A percentile compares a stretch with the other conserved stretches of the same genome.
Conservation (phyloP, 2,888 invertebrate genomes). For the Scelioninae gen. 1 region DNA sequence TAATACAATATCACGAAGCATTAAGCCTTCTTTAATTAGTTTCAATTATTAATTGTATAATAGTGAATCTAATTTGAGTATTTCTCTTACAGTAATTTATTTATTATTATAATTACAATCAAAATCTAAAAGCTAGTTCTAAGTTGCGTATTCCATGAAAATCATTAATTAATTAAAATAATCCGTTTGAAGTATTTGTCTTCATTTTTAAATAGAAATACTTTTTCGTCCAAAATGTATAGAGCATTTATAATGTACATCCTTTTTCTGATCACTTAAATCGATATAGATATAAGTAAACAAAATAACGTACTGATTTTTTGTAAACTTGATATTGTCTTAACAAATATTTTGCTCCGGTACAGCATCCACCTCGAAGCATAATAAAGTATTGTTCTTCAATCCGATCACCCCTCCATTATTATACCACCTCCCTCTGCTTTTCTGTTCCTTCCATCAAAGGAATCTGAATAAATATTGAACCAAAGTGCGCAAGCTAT, state of each 20-base stretch:
- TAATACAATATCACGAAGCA: no score
- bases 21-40: no score
- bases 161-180: neutral
- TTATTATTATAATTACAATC: no score
- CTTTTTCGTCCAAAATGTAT: neutral
- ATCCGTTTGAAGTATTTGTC: neutral
- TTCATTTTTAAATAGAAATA: neutral
- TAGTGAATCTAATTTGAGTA: no score
- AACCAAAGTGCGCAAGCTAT: slow-evolving; percentile 54
- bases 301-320: neutral
- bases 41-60: no score
- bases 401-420: slow-evolving; percentile 60
- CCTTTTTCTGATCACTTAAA: neutral
- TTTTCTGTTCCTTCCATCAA: slow-evolving; percentile 47
- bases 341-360: slow-evolving; percentile 51
- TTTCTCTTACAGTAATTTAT: no score
- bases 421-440: slow-evolving; percentile 20
- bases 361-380: slow-evolving; percentile 31
- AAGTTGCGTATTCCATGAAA: no score
- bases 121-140: no score
- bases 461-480: slow-evolving; percentile 66
- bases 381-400: slow-evolving; percentile 67
- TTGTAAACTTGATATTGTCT: slow-evolving; percentile 15
- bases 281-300: neutral
- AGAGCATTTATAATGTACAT: no score